Base-by-base conservation (phyloP, 2,888 invertebrate genomes). In the Mythimna impura region DNA sequence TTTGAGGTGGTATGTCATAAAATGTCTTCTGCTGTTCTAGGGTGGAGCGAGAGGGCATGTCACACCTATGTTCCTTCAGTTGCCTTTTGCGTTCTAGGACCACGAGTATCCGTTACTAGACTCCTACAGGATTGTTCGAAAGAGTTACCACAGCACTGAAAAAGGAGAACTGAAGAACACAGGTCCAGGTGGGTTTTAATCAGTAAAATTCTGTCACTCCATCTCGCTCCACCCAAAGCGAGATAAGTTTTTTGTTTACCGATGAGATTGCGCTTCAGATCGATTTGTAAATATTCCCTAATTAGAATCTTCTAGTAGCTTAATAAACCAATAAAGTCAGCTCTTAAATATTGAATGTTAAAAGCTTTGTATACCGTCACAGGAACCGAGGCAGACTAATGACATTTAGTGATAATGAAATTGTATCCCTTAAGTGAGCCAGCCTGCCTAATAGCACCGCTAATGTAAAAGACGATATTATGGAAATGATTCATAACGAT, bases 321-420 rank as follows among this genome's bases (percentile, higher is more conserved):
- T 7, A 14, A 47, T 20, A 47, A 47, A 47, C 9, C 3, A 57
- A 1, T 20, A 55, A 14, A 30, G 17, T 0, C 47, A 54, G 52
- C 25, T 34, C 8, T 10, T 10, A 25, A 36, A 47, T 30, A 22
- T 68, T 5, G 10, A 9, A 60, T 43, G 58, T 73, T 73, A 65
- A 71, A 61, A 61, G 73, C 54, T 72, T 64, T 22, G 6, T 7
- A 34, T 78, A 60, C 71, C 60, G 40, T 55, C 60, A 72, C n/a
- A 36, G 79, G 76, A 72, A 72, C 14, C 25, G 20, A 65, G 34
- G 25, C 50, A 65, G 76, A 65, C 79, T 62, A 65, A 78, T 43
- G 40, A 50, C 61, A 61, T 61, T 73, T 73, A 54, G 54, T 20
- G 52, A 43, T 58, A 60, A 76, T 70, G 78, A 70, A 76, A 78